A percentile compares a stretch with the other conserved stretches of the same genome.
phyloP scores from a whole-genome alignment of 2,888 invertebrate species.

The Hydraecia micacea region DNA sequence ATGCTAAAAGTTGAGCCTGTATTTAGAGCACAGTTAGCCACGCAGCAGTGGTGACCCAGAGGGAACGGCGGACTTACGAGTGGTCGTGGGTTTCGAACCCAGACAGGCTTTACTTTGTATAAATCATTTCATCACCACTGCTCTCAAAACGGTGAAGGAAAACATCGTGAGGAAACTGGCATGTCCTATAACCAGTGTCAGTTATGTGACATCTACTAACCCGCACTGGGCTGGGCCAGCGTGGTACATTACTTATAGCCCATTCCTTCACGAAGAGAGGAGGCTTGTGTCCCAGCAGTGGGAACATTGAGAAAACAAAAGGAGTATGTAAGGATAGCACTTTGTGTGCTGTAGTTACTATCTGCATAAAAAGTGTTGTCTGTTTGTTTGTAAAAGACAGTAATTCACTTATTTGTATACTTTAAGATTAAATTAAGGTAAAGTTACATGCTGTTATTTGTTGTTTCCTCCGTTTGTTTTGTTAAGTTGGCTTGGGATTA shows the following conservation, averaged over 20 bases:
- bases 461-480: constrained; percentile 16
- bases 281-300: not conserved
- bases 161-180: not conserved
- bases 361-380: not conserved
- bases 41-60: not conserved
- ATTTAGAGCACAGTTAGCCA: constrained; percentile 4
- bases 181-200: not conserved
- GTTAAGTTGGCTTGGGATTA: constrained; percentile 21
- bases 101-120: not conserved
- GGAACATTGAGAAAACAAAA: no score
- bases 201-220: no score
- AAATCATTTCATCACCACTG: not conserved
- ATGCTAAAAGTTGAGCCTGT: constrained; percentile 37
- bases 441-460: not conserved
- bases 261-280: no score
- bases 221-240: no score
- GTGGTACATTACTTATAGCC: not conserved
- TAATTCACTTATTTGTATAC: constrained; percentile 18
- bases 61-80: not conserved
- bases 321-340: no score
- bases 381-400: not conserved
- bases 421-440: not conserved
- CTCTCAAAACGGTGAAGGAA: not conserved
- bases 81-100: not conserved
- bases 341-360: no score